Evolutionary conservation across 2,888 invertebrate genomes (phyloP).

Genomic region (Mesorhabditis sp.): DNA sequence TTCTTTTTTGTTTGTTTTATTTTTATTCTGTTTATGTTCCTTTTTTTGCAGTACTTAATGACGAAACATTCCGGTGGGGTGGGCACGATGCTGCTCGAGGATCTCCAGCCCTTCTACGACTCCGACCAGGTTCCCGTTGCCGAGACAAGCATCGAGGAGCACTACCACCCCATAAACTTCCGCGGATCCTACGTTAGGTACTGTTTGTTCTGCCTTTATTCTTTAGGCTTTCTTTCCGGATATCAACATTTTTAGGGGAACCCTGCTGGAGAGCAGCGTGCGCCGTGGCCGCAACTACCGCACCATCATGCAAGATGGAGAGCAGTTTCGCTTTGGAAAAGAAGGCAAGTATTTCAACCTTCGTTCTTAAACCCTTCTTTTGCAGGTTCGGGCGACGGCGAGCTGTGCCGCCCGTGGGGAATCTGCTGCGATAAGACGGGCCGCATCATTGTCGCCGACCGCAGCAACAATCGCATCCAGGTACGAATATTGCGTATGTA

Average conservation of each 20-base stretch:
- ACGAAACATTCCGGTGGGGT: too few species aligned
- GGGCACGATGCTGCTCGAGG: too few species aligned
- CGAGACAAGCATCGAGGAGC: too few species aligned
- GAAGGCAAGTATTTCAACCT: constrained; percentile 61
- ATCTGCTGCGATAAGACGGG: constrained; percentile 78
- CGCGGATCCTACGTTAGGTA: too few species aligned
- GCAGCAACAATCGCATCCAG: constrained; percentile 81
- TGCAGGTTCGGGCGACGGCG: constrained; percentile 31
- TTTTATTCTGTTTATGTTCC: too few species aligned
- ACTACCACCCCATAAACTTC: too few species aligned
- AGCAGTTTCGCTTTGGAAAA: constrained; percentile 63
- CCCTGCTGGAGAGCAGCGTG: constrained; percentile 59
- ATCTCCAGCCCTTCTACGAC: too few species aligned
- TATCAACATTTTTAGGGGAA: constrained; percentile 36
- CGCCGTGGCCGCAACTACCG: constrained; percentile 59
- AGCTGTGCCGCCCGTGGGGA: constrained; percentile 60
- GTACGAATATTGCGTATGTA: constrained; percentile 48
- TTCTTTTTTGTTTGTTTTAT: too few species aligned
- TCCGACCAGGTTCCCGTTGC: too few species aligned
- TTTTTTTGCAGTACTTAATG: too few species aligned
- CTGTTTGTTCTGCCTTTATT: too few species aligned
- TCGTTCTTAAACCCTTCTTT: neutral
- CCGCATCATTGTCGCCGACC: constrained; percentile 71
- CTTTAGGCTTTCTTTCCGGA: too few species aligned
- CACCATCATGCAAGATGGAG: constrained; percentile 50